Conservation (phyloP, 1,140 invertebrate species). For the Euglossa dilemma region DNA sequence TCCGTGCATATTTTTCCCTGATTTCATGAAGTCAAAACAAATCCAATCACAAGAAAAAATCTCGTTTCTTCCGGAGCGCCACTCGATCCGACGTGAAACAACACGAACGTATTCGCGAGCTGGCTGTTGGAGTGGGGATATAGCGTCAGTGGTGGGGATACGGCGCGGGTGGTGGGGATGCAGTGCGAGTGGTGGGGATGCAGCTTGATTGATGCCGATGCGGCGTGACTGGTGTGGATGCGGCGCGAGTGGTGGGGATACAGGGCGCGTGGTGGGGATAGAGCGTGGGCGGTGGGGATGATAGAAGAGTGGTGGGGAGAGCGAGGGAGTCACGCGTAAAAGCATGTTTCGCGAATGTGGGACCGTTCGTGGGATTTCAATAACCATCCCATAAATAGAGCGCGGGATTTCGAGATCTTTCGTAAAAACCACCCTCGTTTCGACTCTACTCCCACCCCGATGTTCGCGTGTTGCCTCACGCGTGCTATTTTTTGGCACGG, state of each 20-base stretch:
- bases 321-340: conserved; percentile 55
- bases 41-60: conserved; percentile 14
- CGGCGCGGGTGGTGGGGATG: no score
- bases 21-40: conserved; percentile 9
- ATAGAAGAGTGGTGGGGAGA: neutral
- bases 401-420: conserved; percentile 66
- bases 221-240: no score
- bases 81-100: conserved; percentile 4
- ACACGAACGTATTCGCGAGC: neutral
- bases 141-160: no score
- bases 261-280: no score
- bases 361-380: conserved; percentile 75
- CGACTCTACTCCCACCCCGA: conserved; percentile 11
- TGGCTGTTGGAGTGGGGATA: no score
- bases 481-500: conserved; percentile 69
- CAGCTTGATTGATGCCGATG: no score
- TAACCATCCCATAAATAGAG: conserved; percentile 79
- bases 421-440: conserved; percentile 27
- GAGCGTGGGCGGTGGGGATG: no score
- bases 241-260: no score
- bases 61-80: neutral
- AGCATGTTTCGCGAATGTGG: conserved; percentile 70
- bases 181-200: no score
- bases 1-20: conserved; percentile 12
- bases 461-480: conserved; percentile 46